Percentiles rank a stretch among this genome's conserved stretches.
Conservation (phyloP, 92 coral and sea anemone species). For the Phenganax subtilis region DNA sequence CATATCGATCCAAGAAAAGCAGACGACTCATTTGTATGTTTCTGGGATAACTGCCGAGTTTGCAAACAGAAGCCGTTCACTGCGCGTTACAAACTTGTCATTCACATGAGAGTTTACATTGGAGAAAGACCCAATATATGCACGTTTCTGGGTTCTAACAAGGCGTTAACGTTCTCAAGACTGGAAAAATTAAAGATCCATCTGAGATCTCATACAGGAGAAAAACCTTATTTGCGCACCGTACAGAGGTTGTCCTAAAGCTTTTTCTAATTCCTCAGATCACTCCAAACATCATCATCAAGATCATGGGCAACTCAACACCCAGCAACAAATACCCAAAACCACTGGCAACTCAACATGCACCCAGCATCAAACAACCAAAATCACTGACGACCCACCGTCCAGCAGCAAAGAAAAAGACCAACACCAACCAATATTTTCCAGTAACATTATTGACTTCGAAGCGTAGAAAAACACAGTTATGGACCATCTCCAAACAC, state of each 20-base stretch:
- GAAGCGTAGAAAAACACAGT: too few species aligned
- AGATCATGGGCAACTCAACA: too few species aligned
- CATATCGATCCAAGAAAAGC: slow-evolving; percentile 98
- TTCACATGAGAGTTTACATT: slow-evolving; percentile 96
- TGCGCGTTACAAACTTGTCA: slow-evolving; percentile 75
- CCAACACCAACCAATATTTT: too few species aligned
- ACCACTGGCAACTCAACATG: too few species aligned
- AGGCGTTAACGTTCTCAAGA: slow-evolving; percentile 82
- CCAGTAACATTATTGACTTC: too few species aligned
- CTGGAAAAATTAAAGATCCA: slow-evolving; percentile 92
- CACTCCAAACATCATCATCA: slow-evolving; percentile 98
- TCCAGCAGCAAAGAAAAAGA: too few species aligned
- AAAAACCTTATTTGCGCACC: slow-evolving; percentile 95
- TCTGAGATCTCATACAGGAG: slow-evolving; percentile 98
- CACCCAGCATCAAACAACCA: too few species aligned
- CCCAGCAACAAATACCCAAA: too few species aligned
- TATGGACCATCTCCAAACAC: too few species aligned
- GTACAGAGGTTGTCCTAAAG: slow-evolving; percentile 87
- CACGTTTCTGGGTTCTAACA: slow-evolving; percentile 93
- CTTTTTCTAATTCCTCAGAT: slow-evolving; percentile 95
- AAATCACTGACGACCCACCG: too few species aligned
- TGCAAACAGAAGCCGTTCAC: slow-evolving; percentile 88
- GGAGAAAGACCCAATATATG: slow-evolving; percentile 98
- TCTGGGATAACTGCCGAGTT: slow-evolving; percentile 83
- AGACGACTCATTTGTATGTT: slow-evolving; percentile 91